These are phyloP conservation scores for Eupithecia centaureata DNA, from an alignment of 2,888 invertebrate species.

Conservation along the genomic window DNA sequence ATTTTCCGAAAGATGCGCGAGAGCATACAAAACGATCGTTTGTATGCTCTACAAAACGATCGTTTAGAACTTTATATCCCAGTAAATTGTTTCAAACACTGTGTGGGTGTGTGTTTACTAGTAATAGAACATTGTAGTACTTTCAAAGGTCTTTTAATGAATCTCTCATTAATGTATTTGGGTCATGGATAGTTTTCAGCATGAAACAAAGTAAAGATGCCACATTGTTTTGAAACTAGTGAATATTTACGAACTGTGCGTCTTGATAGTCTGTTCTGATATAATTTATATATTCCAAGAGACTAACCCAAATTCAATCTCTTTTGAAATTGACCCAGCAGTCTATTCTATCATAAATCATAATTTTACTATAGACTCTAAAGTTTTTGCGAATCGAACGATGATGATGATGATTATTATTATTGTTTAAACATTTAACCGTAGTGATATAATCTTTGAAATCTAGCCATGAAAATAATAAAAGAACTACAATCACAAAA, in stretches of 20 bases:
- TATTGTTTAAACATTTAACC: background rate
- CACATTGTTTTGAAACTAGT: conserved; percentile 13
- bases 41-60: conserved; percentile 50
- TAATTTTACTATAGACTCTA: background rate
- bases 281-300: background rate
- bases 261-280: background rate
- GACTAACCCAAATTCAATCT: background rate
- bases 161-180: conserved; percentile 41
- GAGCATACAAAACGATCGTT: conserved; percentile 41
- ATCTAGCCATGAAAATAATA: no score
- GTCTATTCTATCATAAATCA: background rate
- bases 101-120: conserved; percentile 44
- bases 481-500: background rate
- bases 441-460: no score
- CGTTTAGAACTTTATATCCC: conserved; percentile 53
- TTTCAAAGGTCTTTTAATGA: conserved; percentile 37
- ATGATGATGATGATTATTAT: background rate
- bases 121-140: conserved; percentile 27
- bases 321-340: background rate
- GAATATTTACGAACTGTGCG: background rate
- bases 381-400: background rate
- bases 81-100: conserved; percentile 57
- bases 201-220: conserved; percentile 25
- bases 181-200: conserved; percentile 42
- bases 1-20: conserved; percentile 8